These are phyloP conservation scores for Ptilorrhoa leucosticta DNA, from an alignment of 2,113 vertebrate genomes.

Conservation along the genomic window DNA sequence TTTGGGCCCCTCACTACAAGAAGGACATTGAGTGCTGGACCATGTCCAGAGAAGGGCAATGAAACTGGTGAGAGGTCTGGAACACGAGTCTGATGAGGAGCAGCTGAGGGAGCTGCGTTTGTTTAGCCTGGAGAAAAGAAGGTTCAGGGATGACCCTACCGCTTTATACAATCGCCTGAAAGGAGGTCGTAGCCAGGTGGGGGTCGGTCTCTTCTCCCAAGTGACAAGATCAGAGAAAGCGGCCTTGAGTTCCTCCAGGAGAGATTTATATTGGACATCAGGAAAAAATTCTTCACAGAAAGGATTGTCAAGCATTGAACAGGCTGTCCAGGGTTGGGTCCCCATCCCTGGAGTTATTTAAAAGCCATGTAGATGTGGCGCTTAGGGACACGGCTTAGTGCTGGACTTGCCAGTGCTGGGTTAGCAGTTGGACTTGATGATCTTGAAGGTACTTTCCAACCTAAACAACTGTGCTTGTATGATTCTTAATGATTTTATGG, in stretches of 20 bases:
- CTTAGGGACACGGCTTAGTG: background rate
- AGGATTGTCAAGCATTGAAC: background rate
- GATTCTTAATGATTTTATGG: background rate
- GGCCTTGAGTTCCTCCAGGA: background rate
- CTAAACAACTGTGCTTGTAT: background rate
- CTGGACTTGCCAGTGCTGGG: background rate
- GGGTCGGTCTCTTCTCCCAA: background rate
- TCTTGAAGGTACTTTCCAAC: background rate
- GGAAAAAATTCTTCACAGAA: background rate
- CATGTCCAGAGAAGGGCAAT: fast-evolving
- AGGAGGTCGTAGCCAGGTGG: background rate
- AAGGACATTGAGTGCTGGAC: background rate
- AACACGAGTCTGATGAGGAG: background rate
- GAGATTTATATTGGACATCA: background rate
- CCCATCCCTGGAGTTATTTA: background rate
- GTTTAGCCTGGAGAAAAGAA: background rate
- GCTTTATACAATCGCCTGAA: background rate
- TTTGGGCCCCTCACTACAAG: background rate
- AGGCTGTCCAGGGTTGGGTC: background rate
- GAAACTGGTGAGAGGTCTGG: background rate
- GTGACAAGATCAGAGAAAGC: background rate
- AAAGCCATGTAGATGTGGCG: background rate
- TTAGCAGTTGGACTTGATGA: background rate
- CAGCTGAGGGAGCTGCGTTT: background rate
- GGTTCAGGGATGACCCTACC: background rate